Conservation (phyloP, 2,888 invertebrate species). For the Meteorus cinctellus region DNA sequence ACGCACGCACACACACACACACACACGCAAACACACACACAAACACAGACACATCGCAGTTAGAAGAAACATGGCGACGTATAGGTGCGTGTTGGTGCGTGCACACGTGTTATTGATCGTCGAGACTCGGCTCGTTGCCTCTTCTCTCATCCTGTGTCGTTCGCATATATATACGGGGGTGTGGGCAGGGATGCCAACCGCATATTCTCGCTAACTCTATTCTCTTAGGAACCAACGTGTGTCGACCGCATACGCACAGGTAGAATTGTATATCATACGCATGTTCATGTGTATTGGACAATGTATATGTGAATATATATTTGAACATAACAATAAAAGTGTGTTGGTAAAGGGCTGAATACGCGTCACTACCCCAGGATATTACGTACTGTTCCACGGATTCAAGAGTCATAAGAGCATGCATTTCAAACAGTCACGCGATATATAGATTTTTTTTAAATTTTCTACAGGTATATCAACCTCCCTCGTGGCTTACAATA, state of each 20-base stretch:
- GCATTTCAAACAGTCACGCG: slow-evolving; percentile 36
- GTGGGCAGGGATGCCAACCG: slow-evolving; percentile 62
- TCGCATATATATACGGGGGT: slow-evolving; percentile 5
- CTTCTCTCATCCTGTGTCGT: slow-evolving; percentile 18
- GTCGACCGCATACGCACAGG: slow-evolving; percentile 30
- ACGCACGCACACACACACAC: neutral
- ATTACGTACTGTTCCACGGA: slow-evolving; percentile 30
- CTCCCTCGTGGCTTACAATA: neutral
- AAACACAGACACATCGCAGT: slow-evolving; percentile 12
- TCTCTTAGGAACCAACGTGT: slow-evolving; percentile 56
- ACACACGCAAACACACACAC: neutral
- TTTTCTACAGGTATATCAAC: slow-evolving; percentile 20
- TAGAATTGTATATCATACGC: slow-evolving; percentile 19
- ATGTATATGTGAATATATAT: slow-evolving; percentile 28
- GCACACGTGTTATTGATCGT: slow-evolving; percentile 72
- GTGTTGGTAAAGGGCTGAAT: slow-evolving; percentile 6
- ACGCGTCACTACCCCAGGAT: slow-evolving; percentile 13
- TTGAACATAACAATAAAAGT: neutral
- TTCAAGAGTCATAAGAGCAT: slow-evolving; percentile 27
- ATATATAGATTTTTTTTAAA: slow-evolving; percentile 19
- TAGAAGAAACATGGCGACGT: slow-evolving; percentile 35
- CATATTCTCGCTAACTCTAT: slow-evolving; percentile 66
- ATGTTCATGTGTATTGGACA: slow-evolving; percentile 1
- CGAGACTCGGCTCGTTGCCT: slow-evolving; percentile 54
- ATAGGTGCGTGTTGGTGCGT: slow-evolving; percentile 67